These are phyloP conservation scores for Clarias laeviceps DNA, from an alignment of 2,797 vertebrate species.

Conservation along the genomic window DNA sequence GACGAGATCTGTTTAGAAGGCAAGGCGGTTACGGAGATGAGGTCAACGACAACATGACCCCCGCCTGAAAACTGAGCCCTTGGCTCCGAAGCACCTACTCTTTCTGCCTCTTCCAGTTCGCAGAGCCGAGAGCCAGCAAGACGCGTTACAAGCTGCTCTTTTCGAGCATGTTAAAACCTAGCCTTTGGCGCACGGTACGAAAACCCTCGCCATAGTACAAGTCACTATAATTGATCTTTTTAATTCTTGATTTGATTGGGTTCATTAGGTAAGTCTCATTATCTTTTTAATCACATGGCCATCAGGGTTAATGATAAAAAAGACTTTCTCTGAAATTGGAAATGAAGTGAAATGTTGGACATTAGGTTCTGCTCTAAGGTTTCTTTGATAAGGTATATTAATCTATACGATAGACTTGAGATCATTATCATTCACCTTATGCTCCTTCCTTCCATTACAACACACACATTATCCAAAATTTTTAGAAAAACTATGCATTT, in stretches of 20 bases:
- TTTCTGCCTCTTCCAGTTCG: slow-evolving; percentile 49
- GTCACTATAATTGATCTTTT: slow-evolving; percentile 44
- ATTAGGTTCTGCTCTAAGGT: background rate
- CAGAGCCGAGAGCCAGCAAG: slow-evolving; percentile 56
- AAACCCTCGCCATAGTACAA: slow-evolving; percentile 25
- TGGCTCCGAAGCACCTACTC: slow-evolving; percentile 41
- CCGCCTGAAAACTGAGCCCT: slow-evolving; percentile 46
- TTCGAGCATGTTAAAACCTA: slow-evolving; percentile 61
- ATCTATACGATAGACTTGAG: background rate
- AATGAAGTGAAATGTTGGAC: slow-evolving; percentile 1
- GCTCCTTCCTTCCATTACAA: background rate
- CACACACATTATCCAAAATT: no score
- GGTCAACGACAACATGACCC: slow-evolving; percentile 54
- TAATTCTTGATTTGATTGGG: slow-evolving; percentile 42
- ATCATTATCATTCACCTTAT: background rate
- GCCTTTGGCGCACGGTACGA: slow-evolving; percentile 49
- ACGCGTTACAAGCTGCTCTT: slow-evolving; percentile 60
- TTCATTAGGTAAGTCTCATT: slow-evolving; percentile 27
- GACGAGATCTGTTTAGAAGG: slow-evolving; percentile 43
- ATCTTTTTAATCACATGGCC: slow-evolving; percentile 36
- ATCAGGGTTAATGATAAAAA: slow-evolving; percentile 13
- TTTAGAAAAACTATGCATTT: background rate
- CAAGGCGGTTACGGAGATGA: slow-evolving; percentile 46
- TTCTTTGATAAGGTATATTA: slow-evolving; percentile 5
- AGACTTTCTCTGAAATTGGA: background rate